phyloP scores from a whole-genome alignment of 2,113 vertebrate genomes.

The Ammospiza nelsoni region DNA sequence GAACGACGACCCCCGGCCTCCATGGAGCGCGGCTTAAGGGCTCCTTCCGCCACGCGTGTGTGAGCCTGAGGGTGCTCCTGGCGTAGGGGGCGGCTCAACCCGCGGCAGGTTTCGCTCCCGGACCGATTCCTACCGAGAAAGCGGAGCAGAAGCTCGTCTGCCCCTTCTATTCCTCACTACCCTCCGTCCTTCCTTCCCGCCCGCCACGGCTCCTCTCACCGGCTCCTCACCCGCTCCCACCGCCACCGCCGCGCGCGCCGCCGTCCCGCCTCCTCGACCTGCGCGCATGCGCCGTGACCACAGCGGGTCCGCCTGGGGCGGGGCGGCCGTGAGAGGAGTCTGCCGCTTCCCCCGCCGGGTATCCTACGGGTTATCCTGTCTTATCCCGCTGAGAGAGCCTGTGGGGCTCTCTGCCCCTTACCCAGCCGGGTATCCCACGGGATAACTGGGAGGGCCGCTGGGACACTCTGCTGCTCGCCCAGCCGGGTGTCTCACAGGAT shows the following conservation, averaged over 20 bases:
- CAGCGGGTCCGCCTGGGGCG: background rate
- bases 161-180: fast-evolving
- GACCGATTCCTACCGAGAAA: background rate
- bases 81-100: background rate
- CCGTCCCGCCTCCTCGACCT: fast-evolving
- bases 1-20: background rate
- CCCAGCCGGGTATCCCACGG: fast-evolving
- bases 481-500: too few relatives aligned
- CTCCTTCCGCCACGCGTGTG: background rate
- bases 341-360: fast-evolving
- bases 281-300: background rate
- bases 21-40: background rate
- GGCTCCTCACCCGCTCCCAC: background rate
- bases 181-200: background rate
- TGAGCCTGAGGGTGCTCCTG: background rate
- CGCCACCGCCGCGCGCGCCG: background rate
- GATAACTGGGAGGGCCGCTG: fast-evolving
- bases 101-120: background rate
- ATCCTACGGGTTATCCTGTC: fast-evolving
- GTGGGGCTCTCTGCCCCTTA: fast-evolving
- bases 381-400: too few relatives aligned
- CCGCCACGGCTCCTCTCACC: background rate
- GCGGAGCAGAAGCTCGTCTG: fast-evolving
- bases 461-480: background rate
- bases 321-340: fast-evolving